Base-by-base conservation (phyloP, 2,888 invertebrate species). In the Callimorpha dominula region DNA sequence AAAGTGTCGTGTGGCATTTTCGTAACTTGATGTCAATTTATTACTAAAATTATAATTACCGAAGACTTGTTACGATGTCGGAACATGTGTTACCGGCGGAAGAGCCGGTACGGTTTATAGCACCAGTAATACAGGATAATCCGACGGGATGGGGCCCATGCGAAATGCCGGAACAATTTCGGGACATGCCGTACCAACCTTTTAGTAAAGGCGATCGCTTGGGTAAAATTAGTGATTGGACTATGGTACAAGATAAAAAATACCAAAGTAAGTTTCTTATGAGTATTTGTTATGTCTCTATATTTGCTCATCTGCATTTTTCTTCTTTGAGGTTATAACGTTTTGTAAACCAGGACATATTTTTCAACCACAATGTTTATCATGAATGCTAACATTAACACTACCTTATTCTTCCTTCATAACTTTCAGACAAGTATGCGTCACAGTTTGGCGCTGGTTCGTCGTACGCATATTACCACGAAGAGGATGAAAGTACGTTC, bases 221-320 rank as follows among this genome's bases (percentile, higher is more conserved):
- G 81, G 99, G 99, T 85, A 99, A 99, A 97, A 99, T 99, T 86
- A 99, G 99, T 87, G 99, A 99, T 91, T 99, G 99, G 99, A 99
- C 99, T 71, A 98, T 99, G 74, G 98, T 98, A 8, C 98, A 98
- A 87, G 99, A 99, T 89, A 98, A 99, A 86, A 98, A 99, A 95
- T 99, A 99, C 92, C 97, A 98, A 82, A 98, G 98, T 98, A 96
- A 96, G 97, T 96, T 70, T 52, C 46, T 15, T 14, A 54, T 14
- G 6, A 14, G 12, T 12, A 31, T 11, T 14, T 31, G 20, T 4
- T 14, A 31, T 60, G 31, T 31, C 1, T 60, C 12, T 60, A 0
- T 6, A 31, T 31, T 60, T 31, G 31, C 31, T 60, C 9, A 60
- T 6, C 12, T 60, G 2, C 14, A 60, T 0, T 31, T 7, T 31